Base-by-base conservation (phyloP, 2,888 invertebrate genomes). In the Himalopsyche anomala region DNA sequence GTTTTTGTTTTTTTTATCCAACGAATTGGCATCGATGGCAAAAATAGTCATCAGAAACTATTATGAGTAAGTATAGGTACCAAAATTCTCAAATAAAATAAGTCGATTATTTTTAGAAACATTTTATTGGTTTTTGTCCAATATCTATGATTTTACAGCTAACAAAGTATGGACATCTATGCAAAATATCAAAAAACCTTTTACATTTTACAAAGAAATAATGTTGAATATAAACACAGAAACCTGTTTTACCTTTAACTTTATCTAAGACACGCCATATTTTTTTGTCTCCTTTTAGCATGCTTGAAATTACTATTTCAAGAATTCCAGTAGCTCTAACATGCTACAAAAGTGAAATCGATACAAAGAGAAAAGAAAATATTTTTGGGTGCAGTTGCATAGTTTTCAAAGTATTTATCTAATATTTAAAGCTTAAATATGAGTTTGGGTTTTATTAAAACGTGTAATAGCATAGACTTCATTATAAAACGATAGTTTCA, bases 331-430 rank as follows among this genome's bases (percentile, higher is more conserved):
- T 80, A 79, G 51, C 79, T 74, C 54, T 80, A 62, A 81, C 80
- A 80, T 19, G 62, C 5, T 80, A 74, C 74, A 42, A 74, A 69
- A 38, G 69, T 54, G 79, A 83, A 88, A 88, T 88, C 88, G 88
- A 88, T 88, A 88, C 86, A 84, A 88, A 88, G 88, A 83, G 81
- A 86, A 55, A 42, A 69, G 83, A 42, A 83, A 74, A 83, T 84
- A 84, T 79, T 84, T 82, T 80, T 84, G 84, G 82, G 82, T 82
- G 82, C 82, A 82, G 82, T 55, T 82, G 62, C 62, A 62, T 19
- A 19, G 62, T 62, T 62, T 62, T 62, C 62, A 62, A 62, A 62
- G 62, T 62, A 62, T 19, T 19, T 62, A 9, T 62, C n/a, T 19
- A 9, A 62, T 19, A 62, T 62, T 62, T 62, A 19, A 12, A n/a